A percentile compares a stretch with the other conserved stretches of the same genome.
phyloP scores from a whole-genome alignment of 2,113 vertebrate species.

The Acinonyx jubatus region DNA sequence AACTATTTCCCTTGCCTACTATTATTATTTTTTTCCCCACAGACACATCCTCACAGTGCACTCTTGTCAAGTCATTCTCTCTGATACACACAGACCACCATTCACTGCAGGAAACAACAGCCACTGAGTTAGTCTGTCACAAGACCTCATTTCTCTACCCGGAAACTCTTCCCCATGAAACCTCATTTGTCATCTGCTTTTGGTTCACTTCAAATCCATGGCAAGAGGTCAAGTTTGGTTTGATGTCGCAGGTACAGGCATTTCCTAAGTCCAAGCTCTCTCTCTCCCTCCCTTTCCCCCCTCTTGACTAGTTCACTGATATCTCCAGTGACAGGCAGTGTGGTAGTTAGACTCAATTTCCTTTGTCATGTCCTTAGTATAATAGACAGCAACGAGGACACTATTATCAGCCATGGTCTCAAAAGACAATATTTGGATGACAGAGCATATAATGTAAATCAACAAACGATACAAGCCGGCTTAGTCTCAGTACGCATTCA shows the following conservation, averaged over 20 bases:
- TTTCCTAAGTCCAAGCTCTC: not conserved
- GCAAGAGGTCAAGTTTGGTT: not conserved
- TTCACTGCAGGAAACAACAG: rapidly evolving
- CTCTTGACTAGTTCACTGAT: not conserved
- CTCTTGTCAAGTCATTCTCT: not conserved
- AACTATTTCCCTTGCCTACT: not conserved
- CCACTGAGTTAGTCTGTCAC: not conserved
- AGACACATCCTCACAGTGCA: not conserved
- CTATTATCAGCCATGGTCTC: not conserved
- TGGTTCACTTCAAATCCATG: not conserved
- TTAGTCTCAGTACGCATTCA: not conserved
- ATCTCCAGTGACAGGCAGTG: not conserved
- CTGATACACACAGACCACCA: not conserved
- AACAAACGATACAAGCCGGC: not conserved
- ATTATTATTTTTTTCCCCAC: not conserved
- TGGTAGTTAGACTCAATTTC: not conserved
- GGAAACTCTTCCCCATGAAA: not conserved
- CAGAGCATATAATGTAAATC: not conserved
- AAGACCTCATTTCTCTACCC: not conserved
- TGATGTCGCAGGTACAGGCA: not conserved
- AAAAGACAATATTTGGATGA: not conserved
- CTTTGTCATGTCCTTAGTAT: not conserved
- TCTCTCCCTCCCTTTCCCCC: rapidly evolving
- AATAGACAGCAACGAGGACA: not conserved
- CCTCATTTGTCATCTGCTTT: not conserved